Percentiles rank a stretch among this genome's conserved stretches.
Evolutionary conservation across 2,113 vertebrate species (phyloP).

Genomic region (Cichladusa arquata): DNA sequence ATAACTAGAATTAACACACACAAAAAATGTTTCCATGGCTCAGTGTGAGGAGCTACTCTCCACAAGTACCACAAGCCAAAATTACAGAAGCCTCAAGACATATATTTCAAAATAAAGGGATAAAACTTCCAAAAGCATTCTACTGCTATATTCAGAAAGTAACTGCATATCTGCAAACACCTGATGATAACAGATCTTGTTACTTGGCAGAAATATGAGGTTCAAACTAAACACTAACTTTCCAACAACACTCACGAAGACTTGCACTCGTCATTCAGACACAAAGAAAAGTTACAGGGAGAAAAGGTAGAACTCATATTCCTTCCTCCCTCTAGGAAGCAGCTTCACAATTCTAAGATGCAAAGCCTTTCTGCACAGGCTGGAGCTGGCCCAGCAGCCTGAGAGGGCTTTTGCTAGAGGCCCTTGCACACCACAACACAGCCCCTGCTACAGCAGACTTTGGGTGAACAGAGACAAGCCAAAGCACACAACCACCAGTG

Average conservation of each 20-base stretch:
- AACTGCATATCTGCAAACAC: background rate
- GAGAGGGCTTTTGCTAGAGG: accelerated
- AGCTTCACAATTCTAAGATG: background rate
- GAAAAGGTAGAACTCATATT: background rate
- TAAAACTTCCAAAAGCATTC: background rate
- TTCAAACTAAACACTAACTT: background rate
- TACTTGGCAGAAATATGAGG: background rate
- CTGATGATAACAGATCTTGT: background rate
- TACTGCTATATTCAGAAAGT: background rate
- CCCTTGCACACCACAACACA: background rate
- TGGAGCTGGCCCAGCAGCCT: background rate
- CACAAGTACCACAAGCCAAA: background rate
- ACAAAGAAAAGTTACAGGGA: background rate
- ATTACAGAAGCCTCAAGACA: background rate
- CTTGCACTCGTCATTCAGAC: background rate
- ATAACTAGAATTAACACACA: background rate
- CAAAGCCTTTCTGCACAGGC: background rate
- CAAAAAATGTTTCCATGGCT: background rate
- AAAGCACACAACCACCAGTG: background rate
- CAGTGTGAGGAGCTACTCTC: background rate
- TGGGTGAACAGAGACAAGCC: background rate
- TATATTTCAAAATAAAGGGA: background rate
- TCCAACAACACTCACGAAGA: background rate
- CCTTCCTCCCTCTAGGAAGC: background rate
- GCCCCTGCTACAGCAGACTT: background rate